Conservation (phyloP, 1,140 invertebrate genomes). For the Theocolax elegans region DNA sequence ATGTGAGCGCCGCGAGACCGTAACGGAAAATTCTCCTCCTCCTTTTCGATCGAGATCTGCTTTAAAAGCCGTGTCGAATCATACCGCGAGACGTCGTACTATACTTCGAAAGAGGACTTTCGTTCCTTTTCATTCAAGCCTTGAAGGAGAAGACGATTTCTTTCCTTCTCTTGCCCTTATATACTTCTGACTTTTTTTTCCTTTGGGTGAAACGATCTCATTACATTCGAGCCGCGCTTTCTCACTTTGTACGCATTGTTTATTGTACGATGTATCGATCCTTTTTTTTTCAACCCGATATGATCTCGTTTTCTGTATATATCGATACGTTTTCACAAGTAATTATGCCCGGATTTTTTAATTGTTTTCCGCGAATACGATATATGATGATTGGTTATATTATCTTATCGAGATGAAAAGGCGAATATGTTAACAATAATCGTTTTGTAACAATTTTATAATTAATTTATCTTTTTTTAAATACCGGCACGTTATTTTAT, state of each 20-base stretch:
- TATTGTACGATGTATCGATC: constrained; percentile 19
- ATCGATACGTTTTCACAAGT: too few species aligned
- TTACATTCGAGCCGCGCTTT: constrained; percentile 24
- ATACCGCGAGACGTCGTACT: not conserved
- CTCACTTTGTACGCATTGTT: constrained; percentile 30
- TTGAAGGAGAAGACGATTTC: too few species aligned
- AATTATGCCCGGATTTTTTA: too few species aligned
- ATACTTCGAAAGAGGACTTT: constrained; percentile 4
- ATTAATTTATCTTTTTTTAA: too few species aligned
- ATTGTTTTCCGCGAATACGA: too few species aligned
- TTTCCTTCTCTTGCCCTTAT: not conserved
- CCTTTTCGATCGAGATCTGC: constrained; percentile 29
- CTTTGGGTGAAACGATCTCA: constrained; percentile 29
- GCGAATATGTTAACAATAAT: too few species aligned
- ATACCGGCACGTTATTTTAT: too few species aligned
- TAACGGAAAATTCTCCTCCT: constrained; percentile 38
- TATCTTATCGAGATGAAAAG: too few species aligned
- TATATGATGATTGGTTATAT: too few species aligned
- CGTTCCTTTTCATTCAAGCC: constrained; percentile 33
- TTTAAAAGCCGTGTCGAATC: constrained; percentile 34
- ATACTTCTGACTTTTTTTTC: not conserved
- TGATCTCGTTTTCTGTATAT: too few species aligned
- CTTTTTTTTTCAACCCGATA: not conserved
- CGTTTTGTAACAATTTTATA: too few species aligned
- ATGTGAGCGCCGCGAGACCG: constrained; percentile 5